Conservation (phyloP, 2,797 vertebrate species). For the Poecile montanus region DNA sequence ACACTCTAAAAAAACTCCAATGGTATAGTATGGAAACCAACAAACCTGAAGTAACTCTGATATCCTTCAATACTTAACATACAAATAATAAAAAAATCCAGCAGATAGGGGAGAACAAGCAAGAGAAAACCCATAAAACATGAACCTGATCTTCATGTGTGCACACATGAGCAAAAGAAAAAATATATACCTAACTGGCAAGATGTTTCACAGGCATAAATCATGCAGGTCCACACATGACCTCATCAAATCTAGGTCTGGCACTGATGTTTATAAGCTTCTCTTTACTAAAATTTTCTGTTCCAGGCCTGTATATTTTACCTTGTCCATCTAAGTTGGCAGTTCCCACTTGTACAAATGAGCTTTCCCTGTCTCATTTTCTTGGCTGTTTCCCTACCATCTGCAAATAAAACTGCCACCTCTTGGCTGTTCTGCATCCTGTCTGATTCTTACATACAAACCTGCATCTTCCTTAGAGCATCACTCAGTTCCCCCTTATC, state of each 20-base stretch:
- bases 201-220: neutral
- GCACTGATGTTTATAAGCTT: neutral
- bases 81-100: neutral
- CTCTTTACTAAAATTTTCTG: neutral
- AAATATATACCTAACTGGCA: rapidly evolving
- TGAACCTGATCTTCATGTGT: neutral
- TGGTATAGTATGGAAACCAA: neutral
- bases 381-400: neutral
- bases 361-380: neutral
- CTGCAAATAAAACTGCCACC: neutral
- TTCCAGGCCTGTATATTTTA: neutral
- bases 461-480: neutral
- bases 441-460: neutral
- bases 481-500: neutral
- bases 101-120: neutral
- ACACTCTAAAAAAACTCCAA: neutral
- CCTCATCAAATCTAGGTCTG: neutral
- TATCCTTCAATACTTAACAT: neutral
- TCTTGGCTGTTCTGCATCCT: neutral
- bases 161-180: neutral
- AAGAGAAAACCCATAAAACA: neutral
- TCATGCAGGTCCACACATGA: rapidly evolving
- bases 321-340: neutral
- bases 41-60: neutral
- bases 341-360: neutral